Percentiles rank a stretch among this genome's conserved stretches.
Evolutionary conservation across 1,140 invertebrate genomes (phyloP).

Genomic region (Periplaneta americana): DNA sequence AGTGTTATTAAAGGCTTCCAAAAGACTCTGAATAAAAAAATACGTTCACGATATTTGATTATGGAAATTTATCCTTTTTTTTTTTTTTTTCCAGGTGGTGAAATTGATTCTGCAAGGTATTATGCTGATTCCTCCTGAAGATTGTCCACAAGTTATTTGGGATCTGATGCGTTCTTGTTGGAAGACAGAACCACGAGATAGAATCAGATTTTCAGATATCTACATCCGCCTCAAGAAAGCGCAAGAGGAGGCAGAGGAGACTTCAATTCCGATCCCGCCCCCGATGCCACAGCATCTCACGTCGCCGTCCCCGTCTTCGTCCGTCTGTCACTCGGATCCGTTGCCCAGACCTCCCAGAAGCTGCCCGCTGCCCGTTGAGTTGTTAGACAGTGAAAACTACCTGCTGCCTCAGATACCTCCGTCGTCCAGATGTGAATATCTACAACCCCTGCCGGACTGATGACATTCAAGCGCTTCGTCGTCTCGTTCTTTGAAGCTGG

Average conservation of each 20-base stretch:
- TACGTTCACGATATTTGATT: too few species aligned
- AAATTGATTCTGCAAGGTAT: constrained; percentile 79
- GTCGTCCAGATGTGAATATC: constrained; percentile 44
- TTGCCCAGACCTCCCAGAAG: constrained; percentile 4
- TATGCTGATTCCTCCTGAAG: constrained; percentile 74
- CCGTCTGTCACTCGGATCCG: neutral
- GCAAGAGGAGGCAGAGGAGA: neutral
- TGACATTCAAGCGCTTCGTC: too few species aligned
- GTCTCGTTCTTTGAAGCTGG: too few species aligned
- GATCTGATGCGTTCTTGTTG: constrained; percentile 82
- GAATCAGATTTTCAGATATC: constrained; percentile 68
- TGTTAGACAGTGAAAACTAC: constrained; percentile 51
- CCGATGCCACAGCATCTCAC: neutral
- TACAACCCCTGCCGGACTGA: constrained; percentile 44
- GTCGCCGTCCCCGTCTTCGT: neutral
- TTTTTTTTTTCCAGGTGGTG: constrained; percentile 54
- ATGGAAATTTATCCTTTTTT: too few species aligned
- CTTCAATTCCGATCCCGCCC: neutral
- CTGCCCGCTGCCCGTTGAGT: constrained; percentile 28
- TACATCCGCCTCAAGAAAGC: constrained; percentile 33
- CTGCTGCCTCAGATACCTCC: constrained; percentile 44
- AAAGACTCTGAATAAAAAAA: too few species aligned
- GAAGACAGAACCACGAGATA: constrained; percentile 74
- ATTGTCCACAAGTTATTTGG: constrained; percentile 70
- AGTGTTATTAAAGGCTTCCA: too few species aligned